phyloP scores from a whole-genome alignment of 1,140 invertebrate genomes.

The Chironomus tepperi region DNA sequence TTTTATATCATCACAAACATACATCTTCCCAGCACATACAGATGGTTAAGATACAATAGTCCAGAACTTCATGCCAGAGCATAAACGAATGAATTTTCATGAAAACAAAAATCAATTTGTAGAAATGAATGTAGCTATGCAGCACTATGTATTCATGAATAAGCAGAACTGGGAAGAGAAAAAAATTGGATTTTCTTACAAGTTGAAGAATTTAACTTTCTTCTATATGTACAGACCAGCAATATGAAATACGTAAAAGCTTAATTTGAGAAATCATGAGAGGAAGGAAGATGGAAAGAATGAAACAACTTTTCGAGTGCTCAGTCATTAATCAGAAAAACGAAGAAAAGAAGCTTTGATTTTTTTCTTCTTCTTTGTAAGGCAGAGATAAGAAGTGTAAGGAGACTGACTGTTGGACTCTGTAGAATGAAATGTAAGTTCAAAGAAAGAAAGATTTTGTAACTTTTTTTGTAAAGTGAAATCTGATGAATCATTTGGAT shows the following conservation, averaged over 20 bases:
- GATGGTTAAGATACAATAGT: too few species aligned
- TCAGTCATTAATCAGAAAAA: not conserved
- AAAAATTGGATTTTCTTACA: not conserved
- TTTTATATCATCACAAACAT: too few species aligned
- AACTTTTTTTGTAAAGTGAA: too few species aligned
- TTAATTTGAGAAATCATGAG: not conserved
- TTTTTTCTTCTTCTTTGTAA: not conserved
- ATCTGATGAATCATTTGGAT: too few species aligned
- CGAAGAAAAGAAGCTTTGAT: not conserved
- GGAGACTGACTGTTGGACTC: too few species aligned
- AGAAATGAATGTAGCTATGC: not conserved
- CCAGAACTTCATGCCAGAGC: too few species aligned
- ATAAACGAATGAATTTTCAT: too few species aligned
- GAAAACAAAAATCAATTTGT: not conserved
- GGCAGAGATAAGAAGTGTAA: not conserved
- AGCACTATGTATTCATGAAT: not conserved
- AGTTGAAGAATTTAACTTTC: not conserved
- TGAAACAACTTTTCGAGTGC: not conserved
- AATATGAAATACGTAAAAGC: not conserved
- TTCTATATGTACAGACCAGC: too few species aligned
- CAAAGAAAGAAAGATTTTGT: too few species aligned
- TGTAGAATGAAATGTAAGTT: too few species aligned
- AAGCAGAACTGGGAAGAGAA: not conserved
- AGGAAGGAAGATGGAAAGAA: not conserved
- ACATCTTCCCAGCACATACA: too few species aligned